Conservation (phyloP, 1,140 invertebrate genomes). For the Penaeus chinensis region DNA sequence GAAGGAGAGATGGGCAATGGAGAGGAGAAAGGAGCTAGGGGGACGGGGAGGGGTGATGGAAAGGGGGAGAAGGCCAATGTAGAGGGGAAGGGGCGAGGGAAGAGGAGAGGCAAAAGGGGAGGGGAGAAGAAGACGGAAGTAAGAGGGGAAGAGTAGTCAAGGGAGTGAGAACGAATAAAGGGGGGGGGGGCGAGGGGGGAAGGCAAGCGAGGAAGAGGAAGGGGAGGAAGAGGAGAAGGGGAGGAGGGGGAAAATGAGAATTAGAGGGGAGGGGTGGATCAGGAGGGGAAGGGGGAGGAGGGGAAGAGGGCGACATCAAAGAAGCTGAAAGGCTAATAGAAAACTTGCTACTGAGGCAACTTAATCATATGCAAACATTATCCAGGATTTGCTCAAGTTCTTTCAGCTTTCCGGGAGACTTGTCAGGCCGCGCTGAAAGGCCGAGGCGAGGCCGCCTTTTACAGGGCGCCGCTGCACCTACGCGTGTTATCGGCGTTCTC, state of each 20-base stretch:
- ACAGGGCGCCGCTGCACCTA: too few relatives aligned
- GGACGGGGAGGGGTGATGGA: not conserved
- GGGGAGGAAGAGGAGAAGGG: too few relatives aligned
- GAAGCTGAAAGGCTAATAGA: too few relatives aligned
- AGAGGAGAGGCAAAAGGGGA: not conserved
- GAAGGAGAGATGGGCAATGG: not conserved
- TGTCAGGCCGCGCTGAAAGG: too few relatives aligned
- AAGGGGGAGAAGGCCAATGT: not conserved
- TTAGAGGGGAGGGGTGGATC: not conserved
- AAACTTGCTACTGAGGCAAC: too few relatives aligned
- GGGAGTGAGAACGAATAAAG: not conserved
- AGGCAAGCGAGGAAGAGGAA: not conserved
- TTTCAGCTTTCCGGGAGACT: too few relatives aligned
- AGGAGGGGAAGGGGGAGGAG: not conserved
- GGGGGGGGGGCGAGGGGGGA: not conserved
- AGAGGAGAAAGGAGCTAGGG: not conserved
- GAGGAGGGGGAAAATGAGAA: not conserved
- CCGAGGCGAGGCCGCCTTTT: too few relatives aligned
- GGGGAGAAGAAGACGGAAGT: not conserved
- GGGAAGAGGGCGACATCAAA: not conserved
- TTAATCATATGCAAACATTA: too few relatives aligned
- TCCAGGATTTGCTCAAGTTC: too few relatives aligned
- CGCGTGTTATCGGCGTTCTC: too few relatives aligned
- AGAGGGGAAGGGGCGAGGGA: not conserved
- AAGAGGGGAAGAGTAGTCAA: too few relatives aligned